phyloP scores from a whole-genome alignment of 2,113 vertebrate genomes.

The Triplophysa rosa region DNA sequence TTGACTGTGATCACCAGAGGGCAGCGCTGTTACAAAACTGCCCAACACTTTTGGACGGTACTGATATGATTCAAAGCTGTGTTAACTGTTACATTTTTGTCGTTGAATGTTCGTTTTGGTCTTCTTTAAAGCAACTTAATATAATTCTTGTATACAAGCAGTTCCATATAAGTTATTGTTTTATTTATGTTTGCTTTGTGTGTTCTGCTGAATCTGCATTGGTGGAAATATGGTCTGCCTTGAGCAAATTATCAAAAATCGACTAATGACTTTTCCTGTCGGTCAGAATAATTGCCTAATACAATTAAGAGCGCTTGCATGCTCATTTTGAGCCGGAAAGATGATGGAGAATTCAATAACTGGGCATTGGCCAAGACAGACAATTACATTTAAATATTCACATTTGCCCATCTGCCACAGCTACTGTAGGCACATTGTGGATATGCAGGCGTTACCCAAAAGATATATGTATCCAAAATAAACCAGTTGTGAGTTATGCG shows the following conservation, averaged over 20 bases:
- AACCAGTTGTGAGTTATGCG: not conserved
- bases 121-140: constrained; percentile 48
- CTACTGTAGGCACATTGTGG: not conserved
- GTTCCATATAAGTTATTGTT: constrained; percentile 75
- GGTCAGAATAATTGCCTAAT: not conserved
- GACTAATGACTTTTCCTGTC: not conserved
- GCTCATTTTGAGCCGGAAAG: not conserved
- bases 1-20: constrained; percentile 63
- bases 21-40: constrained; percentile 49
- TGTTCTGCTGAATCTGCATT: constrained; percentile 34
- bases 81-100: constrained; percentile 39
- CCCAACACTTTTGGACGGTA: constrained; percentile 62
- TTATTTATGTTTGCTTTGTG: constrained; percentile 56
- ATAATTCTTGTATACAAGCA: constrained; percentile 66
- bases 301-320: not conserved
- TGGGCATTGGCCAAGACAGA: not conserved
- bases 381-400: not conserved
- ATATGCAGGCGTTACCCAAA: not conserved
- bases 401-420: not conserved
- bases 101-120: constrained; percentile 37
- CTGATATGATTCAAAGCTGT: constrained; percentile 51
- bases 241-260: not conserved
- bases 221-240: constrained; percentile 18
- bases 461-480: not conserved
- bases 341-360: not conserved